Base-by-base conservation (phyloP, 2,113 vertebrate genomes). In the Enhydra lutris region DNA sequence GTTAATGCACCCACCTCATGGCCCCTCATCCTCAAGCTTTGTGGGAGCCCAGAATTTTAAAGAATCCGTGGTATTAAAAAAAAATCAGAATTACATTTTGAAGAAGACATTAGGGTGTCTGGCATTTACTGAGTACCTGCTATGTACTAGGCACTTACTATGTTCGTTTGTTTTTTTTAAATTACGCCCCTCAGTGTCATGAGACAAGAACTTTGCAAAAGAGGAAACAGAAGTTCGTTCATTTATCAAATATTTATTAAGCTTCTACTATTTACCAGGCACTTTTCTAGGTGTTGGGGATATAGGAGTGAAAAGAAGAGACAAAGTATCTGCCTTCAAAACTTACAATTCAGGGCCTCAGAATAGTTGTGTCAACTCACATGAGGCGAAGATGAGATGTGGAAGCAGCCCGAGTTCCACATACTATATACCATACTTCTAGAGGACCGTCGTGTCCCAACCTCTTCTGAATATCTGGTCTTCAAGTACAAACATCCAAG, bases 161-260 rank as follows among this genome's bases (percentile, higher is more conserved):
- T 80, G 23, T 69, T n/a, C 20, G 1, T 69, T 92, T 61, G 21
- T 87, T 76, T 13, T 82, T 82, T 82, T 81, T 34, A 63, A 21
- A 86, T 89, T 82, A 83, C 55, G 14, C 21, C 3, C 34, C 7
- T 50, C 31, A 42, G 23, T 83, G 10, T 63, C 81, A 76, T 1
- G 15, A 93, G 87, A 80, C 87, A 93, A 57, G 29, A 96, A 89
- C 59, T 81, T 87, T 67, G 29, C 24, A 47, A 83, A 96, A 89
- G 71, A 80, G 34, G 45, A 95, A 91, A 85, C 17, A 61, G 36
- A 94, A 84, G 31, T 67, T 80, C 10, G 42, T 83, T 80, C 18
- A 91, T 12, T 89, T 29, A 81, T 59, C 5, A 78, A 57, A 21
- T 89, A 63, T 65, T 94, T 73, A 73, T 67, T 95, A 91, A 97